A percentile compares a stretch with the other conserved stretches of the same genome.
phyloP scores from a whole-genome alignment of 2,113 vertebrate species.

The Hylia prasina region DNA sequence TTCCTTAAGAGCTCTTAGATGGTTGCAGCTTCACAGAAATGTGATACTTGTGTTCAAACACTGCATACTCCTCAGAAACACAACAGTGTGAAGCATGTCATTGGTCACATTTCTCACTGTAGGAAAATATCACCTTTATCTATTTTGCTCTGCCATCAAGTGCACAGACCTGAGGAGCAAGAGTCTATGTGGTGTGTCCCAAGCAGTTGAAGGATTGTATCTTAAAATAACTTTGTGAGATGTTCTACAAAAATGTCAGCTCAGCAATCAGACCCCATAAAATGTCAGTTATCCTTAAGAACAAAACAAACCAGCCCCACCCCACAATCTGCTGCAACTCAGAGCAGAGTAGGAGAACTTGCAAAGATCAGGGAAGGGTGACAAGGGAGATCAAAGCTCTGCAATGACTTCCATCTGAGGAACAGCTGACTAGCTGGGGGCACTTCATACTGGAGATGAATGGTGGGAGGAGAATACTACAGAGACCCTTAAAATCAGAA shows the following conservation, averaged over 20 bases:
- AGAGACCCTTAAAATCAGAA: conserved; percentile 35
- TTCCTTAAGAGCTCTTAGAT: background rate
- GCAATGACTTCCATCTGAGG: conserved; percentile 26
- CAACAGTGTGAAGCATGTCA: background rate
- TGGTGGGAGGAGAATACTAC: conserved; percentile 23
- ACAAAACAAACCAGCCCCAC: background rate
- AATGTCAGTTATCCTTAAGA: background rate
- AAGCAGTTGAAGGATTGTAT: background rate
- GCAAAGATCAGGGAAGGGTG: background rate
- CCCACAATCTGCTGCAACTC: background rate
- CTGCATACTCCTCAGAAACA: background rate
- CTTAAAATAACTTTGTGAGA: background rate
- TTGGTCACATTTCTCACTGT: background rate
- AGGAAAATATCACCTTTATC: background rate
- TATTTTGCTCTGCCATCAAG: background rate
- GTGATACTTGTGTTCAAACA: background rate
- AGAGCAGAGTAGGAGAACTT: background rate
- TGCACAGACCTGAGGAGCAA: background rate
- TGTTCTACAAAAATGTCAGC: background rate
- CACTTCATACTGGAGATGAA: background rate
- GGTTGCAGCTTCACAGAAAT: background rate
- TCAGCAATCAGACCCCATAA: background rate
- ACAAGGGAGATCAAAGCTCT: conserved; percentile 4
- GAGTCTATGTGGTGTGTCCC: background rate
- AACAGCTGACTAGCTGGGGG: conserved; percentile 23